Evolutionary conservation across 2,888 invertebrate species (phyloP).

Genomic region (Drosophila kuntzei): DNA sequence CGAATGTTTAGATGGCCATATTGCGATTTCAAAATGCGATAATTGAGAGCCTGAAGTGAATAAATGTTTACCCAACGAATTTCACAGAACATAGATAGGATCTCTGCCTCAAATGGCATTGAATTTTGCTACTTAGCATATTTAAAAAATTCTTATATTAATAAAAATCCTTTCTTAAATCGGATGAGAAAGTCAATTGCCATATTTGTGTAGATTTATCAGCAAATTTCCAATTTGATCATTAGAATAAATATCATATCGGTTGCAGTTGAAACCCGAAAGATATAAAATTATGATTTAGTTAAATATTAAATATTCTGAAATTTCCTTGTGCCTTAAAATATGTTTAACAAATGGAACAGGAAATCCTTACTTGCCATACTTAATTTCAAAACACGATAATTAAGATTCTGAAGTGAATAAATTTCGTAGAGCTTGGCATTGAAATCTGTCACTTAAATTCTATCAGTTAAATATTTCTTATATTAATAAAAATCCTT

Average conservation of each 20-base stretch:
- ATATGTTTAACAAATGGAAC: no score
- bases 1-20: slow-evolving; percentile 54
- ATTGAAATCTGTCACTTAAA: no score
- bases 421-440: no score
- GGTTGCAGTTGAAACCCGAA: no score
- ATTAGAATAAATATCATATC: no score
- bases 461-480: no score
- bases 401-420: no score
- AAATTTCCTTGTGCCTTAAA: no score
- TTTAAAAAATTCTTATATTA: not conserved
- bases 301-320: no score
- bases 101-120: not conserved
- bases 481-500: not conserved
- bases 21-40: slow-evolving; percentile 45
- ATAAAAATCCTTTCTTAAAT: slow-evolving; percentile 1
- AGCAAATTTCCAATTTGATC: slow-evolving; percentile 14
- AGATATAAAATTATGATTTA: no score
- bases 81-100: not conserved
- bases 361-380: no score
- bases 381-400: no score
- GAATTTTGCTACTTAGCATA: not conserved
- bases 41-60: slow-evolving; percentile 40
- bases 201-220: not conserved
- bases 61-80: slow-evolving; percentile 20
- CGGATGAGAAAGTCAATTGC: not conserved